phyloP scores from a whole-genome alignment of 2,113 vertebrate species.

The Thomomys bottae region DNA sequence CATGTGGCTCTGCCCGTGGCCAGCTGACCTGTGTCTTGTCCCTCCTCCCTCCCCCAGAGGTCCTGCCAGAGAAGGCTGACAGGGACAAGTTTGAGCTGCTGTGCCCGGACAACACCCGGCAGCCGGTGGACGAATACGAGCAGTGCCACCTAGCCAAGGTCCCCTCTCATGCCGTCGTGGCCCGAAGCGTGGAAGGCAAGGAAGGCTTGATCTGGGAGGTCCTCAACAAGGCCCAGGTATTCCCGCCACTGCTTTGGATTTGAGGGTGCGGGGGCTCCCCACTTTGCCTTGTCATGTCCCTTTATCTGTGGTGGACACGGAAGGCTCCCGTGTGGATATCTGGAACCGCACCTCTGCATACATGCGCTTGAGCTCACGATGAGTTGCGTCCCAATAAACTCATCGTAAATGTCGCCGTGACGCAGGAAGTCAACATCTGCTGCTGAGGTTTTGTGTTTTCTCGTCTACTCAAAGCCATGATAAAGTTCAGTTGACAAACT shows the following conservation, averaged over 20 bases:
- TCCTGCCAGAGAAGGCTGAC: conserved; percentile 52
- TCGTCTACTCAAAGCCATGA: background rate
- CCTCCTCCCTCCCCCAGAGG: conserved; percentile 73
- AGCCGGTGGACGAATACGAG: conserved; percentile 84
- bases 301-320: too few species aligned
- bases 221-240: conserved; percentile 85
- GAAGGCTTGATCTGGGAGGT: conserved; percentile 85
- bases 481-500: background rate
- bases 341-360: background rate
- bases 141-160: conserved; percentile 87
- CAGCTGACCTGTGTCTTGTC: background rate
- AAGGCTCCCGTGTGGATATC: too few species aligned
- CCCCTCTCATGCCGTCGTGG: conserved; percentile 89
- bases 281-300: background rate
- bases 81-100: conserved; percentile 90
- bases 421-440: background rate
- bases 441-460: background rate
- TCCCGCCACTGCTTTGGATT: background rate
- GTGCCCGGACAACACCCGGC: conserved; percentile 88
- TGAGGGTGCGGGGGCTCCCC: background rate
- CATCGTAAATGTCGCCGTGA: background rate
- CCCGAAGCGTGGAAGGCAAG: conserved; percentile 83
- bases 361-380: background rate
- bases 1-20: background rate
- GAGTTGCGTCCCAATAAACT: background rate